phyloP scores from a whole-genome alignment of 2,797 vertebrate genomes.

The Mastacembelus armatus region DNA sequence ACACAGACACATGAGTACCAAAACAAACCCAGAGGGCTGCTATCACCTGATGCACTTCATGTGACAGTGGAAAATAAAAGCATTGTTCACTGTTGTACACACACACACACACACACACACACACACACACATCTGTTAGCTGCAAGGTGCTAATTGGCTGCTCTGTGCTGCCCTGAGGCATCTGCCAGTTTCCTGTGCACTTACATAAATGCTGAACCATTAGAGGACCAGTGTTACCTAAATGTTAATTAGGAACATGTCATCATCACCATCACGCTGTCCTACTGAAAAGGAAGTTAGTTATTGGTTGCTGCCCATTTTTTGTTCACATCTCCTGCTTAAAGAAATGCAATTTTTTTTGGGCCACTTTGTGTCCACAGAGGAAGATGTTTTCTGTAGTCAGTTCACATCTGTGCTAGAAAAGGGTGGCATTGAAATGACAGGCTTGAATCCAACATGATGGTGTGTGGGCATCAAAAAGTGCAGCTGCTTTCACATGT shows the following conservation, averaged over 20 bases:
- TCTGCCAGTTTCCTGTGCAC: slow-evolving; percentile 25
- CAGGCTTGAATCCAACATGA: too few relatives aligned
- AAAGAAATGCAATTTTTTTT: too few relatives aligned
- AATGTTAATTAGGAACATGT: slow-evolving; percentile 9
- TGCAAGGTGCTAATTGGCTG: background rate
- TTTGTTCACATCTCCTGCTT: background rate
- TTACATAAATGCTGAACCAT: background rate
- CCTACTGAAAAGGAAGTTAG: background rate
- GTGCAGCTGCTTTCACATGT: too few relatives aligned
- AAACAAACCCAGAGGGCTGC: background rate
- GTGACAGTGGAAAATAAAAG: slow-evolving; percentile 1
- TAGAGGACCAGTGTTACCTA: background rate
- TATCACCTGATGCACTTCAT: slow-evolving; percentile 15
- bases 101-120: background rate
- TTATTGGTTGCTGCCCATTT: background rate
- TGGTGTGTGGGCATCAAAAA: too few relatives aligned
- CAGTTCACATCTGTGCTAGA: too few relatives aligned
- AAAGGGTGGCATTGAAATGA: too few relatives aligned
- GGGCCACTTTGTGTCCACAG: too few relatives aligned
- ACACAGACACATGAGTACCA: background rate
- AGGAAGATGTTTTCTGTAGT: too few relatives aligned
- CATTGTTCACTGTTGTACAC: background rate
- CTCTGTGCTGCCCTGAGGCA: background rate
- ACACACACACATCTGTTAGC: background rate
- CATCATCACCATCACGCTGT: background rate